Percentiles rank a stretch among this genome's conserved stretches.
These are phyloP conservation scores for Catagonus wagneri DNA, from an alignment of 2,113 vertebrate genomes.

Conservation along the genomic window DNA sequence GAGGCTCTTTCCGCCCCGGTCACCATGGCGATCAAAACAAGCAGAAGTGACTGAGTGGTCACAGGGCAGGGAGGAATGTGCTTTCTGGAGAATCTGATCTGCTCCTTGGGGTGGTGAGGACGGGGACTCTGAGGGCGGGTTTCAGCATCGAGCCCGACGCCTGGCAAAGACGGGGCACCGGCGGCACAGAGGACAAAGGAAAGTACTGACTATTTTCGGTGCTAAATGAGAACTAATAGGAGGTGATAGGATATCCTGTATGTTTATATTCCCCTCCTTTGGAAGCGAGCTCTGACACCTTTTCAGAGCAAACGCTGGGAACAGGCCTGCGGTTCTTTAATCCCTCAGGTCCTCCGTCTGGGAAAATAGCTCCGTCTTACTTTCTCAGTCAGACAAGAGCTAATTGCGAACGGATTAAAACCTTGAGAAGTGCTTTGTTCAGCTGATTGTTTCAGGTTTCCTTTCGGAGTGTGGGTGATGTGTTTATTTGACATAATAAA, in stretches of 20 bases:
- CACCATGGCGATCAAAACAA: conserved; percentile 55
- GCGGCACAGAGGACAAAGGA: not conserved
- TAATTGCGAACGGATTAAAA: conserved; percentile 63
- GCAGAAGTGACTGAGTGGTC: not conserved
- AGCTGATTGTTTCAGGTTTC: conserved; percentile 73
- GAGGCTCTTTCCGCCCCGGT: not conserved
- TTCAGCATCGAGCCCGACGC: not conserved
- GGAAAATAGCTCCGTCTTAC: conserved; percentile 45
- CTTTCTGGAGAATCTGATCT: not conserved
- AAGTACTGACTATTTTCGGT: not conserved
- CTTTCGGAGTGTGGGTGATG: conserved; percentile 71
- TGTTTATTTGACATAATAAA: conserved; percentile 83
- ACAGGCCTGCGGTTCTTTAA: conserved; percentile 18
- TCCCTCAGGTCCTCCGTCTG: conserved; percentile 13
- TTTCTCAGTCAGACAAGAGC: conserved; percentile 54
- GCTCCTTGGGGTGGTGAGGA: not conserved
- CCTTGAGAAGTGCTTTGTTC: conserved; percentile 78
- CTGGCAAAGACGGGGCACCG: not conserved
- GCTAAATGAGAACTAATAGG: conserved; percentile 47
- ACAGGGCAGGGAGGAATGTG: not conserved
- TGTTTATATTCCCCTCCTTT: conserved; percentile 62
- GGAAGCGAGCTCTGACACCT: not conserved
- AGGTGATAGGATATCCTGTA: conserved; percentile 66
- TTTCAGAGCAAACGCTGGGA: conserved; percentile 21
- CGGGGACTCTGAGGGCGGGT: not conserved